A percentile compares a stretch with the other conserved stretches of the same genome.
phyloP scores from a whole-genome alignment of 2,888 invertebrate genomes.

The Rotaria magnacalcarata region DNA sequence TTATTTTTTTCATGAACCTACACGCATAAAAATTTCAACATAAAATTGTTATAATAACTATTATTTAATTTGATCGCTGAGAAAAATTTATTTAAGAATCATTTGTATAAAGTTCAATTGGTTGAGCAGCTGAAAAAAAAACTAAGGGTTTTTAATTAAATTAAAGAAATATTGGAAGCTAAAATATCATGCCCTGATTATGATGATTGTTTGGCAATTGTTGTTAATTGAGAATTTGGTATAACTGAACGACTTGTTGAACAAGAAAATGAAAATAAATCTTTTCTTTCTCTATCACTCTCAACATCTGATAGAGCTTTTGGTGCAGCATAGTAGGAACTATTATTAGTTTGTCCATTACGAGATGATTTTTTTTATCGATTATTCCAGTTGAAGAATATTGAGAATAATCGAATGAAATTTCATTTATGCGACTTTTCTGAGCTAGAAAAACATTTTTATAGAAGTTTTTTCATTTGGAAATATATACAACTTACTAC shows the following conservation, averaged over 20 bases:
- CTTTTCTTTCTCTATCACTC: neutral
- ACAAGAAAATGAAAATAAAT: neutral
- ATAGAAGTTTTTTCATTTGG: no score
- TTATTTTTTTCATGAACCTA: conserved; percentile 17
- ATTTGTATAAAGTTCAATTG: neutral
- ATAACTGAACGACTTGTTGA: neutral
- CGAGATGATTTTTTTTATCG: neutral
- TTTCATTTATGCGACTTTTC: neutral
- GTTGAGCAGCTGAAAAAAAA: neutral
- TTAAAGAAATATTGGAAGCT: no score
- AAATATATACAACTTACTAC: neutral
- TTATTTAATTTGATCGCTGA: neutral
- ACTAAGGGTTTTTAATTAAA: no score
- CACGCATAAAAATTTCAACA: neutral
- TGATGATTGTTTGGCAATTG: neutral
- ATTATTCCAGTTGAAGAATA: neutral
- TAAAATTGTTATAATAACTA: neutral
- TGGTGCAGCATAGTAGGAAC: neutral
- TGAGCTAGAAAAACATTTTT: neutral
- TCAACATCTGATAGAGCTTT: neutral
- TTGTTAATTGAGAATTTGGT: neutral
- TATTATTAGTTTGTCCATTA: neutral
- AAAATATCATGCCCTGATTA: neutral
- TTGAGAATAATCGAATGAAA: neutral
- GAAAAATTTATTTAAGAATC: neutral